These are phyloP conservation scores for Pelosia muscerda DNA, from an alignment of 2,888 invertebrate species.

Conservation along the genomic window DNA sequence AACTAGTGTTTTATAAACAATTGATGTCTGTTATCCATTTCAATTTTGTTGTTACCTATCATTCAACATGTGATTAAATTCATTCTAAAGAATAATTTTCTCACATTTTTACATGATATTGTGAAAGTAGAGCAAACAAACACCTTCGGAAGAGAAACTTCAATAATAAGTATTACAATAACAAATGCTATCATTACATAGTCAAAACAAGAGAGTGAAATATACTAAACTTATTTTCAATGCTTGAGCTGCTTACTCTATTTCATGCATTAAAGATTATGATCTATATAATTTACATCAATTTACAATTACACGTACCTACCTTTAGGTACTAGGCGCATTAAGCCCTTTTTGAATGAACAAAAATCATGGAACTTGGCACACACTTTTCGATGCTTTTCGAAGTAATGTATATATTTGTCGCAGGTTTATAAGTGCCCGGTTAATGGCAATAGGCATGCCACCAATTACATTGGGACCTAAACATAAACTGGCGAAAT, in stretches of 20 bases:
- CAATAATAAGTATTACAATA: constrained; percentile 32
- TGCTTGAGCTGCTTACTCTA: background rate
- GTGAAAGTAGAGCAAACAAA: constrained; percentile 43
- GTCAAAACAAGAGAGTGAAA: background rate
- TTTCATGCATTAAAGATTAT: background rate
- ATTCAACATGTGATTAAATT: constrained; percentile 1
- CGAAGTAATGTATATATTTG: no score
- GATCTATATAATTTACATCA: background rate
- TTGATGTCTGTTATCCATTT: background rate
- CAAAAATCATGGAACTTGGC: no score
- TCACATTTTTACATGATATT: background rate
- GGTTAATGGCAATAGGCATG: no score
- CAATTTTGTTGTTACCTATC: background rate
- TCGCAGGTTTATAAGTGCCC: no score
- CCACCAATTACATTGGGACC: no score
- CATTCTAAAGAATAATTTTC: background rate
- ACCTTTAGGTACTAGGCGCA: no score
- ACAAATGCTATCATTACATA: constrained; percentile 11
- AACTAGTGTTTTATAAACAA: no score
- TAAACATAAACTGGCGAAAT: no score
- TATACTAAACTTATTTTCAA: background rate
- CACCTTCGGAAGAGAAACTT: constrained; percentile 27
- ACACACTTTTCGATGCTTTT: no score
- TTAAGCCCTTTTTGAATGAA: no score
- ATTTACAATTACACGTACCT: background rate